Evolutionary conservation across 1,140 invertebrate genomes (phyloP), one percentile per base, ranked within the genome.

Genomic region (Cryptotermes secundus): DNA sequence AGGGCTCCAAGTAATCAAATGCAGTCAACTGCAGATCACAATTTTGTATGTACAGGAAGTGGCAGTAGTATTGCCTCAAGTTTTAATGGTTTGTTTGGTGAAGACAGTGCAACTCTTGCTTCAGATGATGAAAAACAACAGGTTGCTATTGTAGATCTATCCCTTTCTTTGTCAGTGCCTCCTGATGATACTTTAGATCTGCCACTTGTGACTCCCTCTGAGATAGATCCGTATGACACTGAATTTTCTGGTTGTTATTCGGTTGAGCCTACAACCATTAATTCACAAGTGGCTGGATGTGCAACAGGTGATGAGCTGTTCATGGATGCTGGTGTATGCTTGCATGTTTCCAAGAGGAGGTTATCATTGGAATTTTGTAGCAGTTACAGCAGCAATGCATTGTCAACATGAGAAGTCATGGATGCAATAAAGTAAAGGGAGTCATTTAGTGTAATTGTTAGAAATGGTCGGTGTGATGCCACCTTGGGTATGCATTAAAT

Each of bases 331-430:
- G 92, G 92, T 72, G 89, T 92, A 12, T 92, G 92, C 85, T 87
- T 92, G 7, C 92, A 92, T 85, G 89, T 92, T 19, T 91, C 91
- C 81, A 89, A 89, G 84, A 89, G 90, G 79, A 90, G 89, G 88
- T 90, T 92, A 81, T 92, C 92, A 7, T 86, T 92, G 79, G 92
- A 92, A 86, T 92, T 90, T 85, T 92, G 91, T 86, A 88, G 90
- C 0, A 89, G 87, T 81, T 93, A 91, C 59, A 87, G 90, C 82
- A 83, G 87, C 53, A 89, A 89, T 85, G 80, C 80, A 34, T 7
- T 81, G 9, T 26, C 22, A 9, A 19, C 80, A 9, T 35, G 34
- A 34, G 80, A 36, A 35, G 80, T 26, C 31, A 9, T 26, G n/a
- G 42, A 45, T 31, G 26, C 0, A 26, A 24, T 81, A 38, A 35